Evolutionary conservation across 2,888 invertebrate genomes (phyloP), one percentile per base, ranked within the genome.

Genomic region (Agonum fuliginosum): DNA sequence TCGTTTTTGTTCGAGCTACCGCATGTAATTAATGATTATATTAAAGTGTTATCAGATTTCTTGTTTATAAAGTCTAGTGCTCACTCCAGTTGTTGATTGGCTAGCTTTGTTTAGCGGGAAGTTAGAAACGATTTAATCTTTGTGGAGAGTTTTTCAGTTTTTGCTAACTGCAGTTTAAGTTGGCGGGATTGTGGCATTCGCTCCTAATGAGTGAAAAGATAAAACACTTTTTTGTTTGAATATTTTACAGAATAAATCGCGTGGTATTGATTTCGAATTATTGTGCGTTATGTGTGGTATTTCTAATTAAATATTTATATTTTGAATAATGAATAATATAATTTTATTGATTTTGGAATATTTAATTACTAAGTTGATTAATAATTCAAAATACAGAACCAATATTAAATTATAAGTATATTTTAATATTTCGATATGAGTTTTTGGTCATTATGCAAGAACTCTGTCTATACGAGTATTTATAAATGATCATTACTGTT

Each of bases 11-110:
- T 67, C 41, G 41, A 67, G 67, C 46, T 70, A 70, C 48, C 19
- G 67, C 20, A 41, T 70, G 43, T 46, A 46, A 70, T 70, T 70
- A 70, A 70, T 46, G 70, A 70, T 70, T 70, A 46, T 46, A 70
- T 70, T 70, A 70, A 24, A 70, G 46, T 70, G 70, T 43, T 70
- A 70, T 70, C 70, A 27, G 70, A 70, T 70, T 14, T 14, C 48
- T 70, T 70, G 70, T 70, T 70, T 70, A 70, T 46, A 70, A 70
- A 67, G 41, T 67, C 10, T 34, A 19, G 27, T 62, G 30, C 14
- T 62, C 22, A 41, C 8, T 41, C 41, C 19, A 8, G 34, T 37
- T n/a, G 24, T 67, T 67, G 41, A 41, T 67, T 41, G 41, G 34
- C 17, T 46, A 14, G 58, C 58, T 62, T 62, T 62, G 58, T 62